A percentile compares a stretch with the other conserved stretches of the same genome.
Evolutionary conservation across 2,888 invertebrate genomes (phyloP).

Genomic region (Thecophora atra): DNA sequence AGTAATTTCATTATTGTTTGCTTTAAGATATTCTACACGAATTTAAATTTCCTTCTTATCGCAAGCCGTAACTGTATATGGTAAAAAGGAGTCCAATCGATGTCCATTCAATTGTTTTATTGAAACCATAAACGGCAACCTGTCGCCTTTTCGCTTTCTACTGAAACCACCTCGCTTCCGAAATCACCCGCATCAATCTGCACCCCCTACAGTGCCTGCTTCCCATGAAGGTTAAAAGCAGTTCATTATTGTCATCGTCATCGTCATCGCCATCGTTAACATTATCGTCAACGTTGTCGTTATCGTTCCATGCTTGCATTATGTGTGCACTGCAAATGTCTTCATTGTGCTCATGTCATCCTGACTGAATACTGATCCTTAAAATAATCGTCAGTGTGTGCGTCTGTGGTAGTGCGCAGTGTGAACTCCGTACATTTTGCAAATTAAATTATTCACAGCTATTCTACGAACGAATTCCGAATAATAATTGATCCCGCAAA

Average conservation of each 20-base stretch:
- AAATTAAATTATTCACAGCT: neutral
- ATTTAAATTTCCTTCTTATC: no score
- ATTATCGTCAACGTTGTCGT: no score
- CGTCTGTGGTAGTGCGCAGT: slow-evolving; percentile 26
- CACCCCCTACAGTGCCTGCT: neutral
- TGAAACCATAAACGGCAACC: neutral
- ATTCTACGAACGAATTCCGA: neutral
- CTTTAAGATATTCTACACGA: no score
- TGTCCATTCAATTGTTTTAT: neutral
- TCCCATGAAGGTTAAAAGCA: neutral
- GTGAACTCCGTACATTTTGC: neutral
- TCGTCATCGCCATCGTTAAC: no score
- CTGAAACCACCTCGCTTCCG: neutral
- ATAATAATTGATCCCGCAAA: no score
- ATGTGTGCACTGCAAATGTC: no score
- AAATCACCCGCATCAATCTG: neutral
- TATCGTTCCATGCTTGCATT: no score
- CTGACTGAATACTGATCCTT: no score
- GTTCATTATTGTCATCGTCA: no score
- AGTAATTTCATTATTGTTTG: no score
- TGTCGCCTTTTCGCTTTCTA: neutral
- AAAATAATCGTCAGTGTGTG: slow-evolving; percentile 28
- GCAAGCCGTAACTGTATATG: no score
- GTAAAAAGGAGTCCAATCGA: neutral
- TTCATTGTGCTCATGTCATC: no score